Percentiles rank a stretch among this genome's conserved stretches.
These are phyloP conservation scores for Ectropis grisescens DNA, from an alignment of 1,140 invertebrate species.

Conservation along the genomic window DNA sequence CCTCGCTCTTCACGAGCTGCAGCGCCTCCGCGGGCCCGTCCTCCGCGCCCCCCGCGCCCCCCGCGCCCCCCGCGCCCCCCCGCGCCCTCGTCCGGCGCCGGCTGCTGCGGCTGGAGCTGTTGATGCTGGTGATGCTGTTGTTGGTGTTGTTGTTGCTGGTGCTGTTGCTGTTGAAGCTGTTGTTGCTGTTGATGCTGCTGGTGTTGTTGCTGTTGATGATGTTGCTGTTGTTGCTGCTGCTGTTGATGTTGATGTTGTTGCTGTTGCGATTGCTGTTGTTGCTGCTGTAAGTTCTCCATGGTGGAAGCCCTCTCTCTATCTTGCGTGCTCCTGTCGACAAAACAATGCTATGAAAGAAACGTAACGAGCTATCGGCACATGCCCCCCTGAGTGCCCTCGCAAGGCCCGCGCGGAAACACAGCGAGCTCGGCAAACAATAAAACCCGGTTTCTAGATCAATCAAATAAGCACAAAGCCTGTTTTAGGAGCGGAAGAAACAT, in stretches of 20 bases:
- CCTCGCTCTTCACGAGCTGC: conserved; percentile 48
- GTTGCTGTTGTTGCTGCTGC: conserved; percentile 26
- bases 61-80: neutral
- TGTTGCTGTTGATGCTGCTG: conserved; percentile 7
- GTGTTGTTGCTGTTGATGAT: too few species aligned
- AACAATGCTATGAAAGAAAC: too few species aligned
- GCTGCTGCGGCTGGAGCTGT: conserved; percentile 17
- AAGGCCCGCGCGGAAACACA: too few species aligned
- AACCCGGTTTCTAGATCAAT: too few species aligned
- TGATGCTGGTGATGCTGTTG: conserved; percentile 25
- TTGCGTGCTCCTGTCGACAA: neutral
- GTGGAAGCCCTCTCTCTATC: neutral
- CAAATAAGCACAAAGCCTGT: too few species aligned
- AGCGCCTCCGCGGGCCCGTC: conserved; percentile 27
- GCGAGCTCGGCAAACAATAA: too few species aligned
- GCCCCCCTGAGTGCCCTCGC: too few species aligned
- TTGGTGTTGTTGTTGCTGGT: conserved; percentile 26
- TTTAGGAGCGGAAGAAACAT: too few species aligned
- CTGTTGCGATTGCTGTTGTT: conserved; percentile 18
- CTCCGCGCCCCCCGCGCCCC: conserved; percentile 1
- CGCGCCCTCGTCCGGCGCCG: too few species aligned
- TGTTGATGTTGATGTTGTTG: too few species aligned
- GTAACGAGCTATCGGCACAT: too few species aligned
- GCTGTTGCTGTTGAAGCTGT: conserved; percentile 17
- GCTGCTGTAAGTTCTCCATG: conserved; percentile 26